phyloP scores from a whole-genome alignment of 2,888 invertebrate species.

The Julus scanicus region DNA sequence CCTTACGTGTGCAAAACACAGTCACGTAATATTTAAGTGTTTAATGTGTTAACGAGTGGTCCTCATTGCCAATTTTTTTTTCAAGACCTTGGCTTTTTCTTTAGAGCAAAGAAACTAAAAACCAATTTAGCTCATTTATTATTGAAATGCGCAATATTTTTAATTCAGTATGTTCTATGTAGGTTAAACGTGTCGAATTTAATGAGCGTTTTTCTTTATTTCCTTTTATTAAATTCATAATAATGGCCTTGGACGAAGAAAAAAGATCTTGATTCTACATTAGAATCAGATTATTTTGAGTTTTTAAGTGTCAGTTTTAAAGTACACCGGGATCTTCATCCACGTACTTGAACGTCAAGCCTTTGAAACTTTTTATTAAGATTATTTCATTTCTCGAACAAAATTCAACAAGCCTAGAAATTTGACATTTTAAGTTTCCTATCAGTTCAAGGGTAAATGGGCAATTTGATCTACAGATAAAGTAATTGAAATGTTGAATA shows the following conservation, averaged over 20 bases:
- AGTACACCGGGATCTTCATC: conserved; percentile 11
- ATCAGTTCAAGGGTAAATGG: neutral
- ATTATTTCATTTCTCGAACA: neutral
- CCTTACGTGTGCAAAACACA: neutral
- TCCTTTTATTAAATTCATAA: conserved; percentile 19
- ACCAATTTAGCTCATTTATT: conserved; percentile 17
- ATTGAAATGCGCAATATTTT: conserved; percentile 21
- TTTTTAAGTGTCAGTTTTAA: conserved; percentile 21
- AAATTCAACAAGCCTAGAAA: neutral
- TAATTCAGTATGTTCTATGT: neutral
- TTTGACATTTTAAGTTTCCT: conserved; percentile 4
- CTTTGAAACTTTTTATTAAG: neutral
- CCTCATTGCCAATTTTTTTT: neutral
- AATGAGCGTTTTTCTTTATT: conserved; percentile 16
- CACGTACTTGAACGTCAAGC: neutral
- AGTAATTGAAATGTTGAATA: conserved; percentile 11
- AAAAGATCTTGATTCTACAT: neutral
- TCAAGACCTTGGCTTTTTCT: neutral
- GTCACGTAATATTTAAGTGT: neutral
- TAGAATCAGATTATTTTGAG: neutral
- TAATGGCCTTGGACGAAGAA: neutral
- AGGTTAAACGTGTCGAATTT: conserved; percentile 28
- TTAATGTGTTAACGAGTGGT: neutral
- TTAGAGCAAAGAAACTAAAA: neutral
- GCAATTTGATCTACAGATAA: conserved; percentile 15